Evolutionary conservation across 23 tunicate genomes (phyloP), one percentile per base, ranked within the genome.

Genomic region (Diplosoma virens): DNA sequence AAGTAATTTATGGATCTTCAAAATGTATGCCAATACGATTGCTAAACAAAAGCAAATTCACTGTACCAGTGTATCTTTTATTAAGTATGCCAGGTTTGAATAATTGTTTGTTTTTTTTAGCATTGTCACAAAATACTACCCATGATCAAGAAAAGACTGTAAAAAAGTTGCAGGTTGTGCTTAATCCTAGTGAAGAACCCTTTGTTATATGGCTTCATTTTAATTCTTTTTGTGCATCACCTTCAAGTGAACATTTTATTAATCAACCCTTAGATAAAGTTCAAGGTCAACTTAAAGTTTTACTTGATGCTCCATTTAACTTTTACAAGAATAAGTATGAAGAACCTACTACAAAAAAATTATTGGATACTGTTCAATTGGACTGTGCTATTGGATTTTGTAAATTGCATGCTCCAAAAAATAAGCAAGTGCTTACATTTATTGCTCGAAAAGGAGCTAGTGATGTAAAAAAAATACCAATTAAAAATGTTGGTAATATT

Each of bases 401-500:
- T 6, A 89, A 89, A 37, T 81, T 89, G 7, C 96, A 89, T 71
- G 96, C 87, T 0, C 84, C 88, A 0, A 70, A 71, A 32, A 82
- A 82, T 34, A 71, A 48, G 48, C 88, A 89, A 41, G 31, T 79
- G 55, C 58, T 89, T 28, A 59, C 52, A 25, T 89, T 89, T 67
- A 23, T n/a, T 0, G 71, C 73, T 14, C 1, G 21, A n/a, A 82
- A 28, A 59, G 79, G 79, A 7, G 29, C 74, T 11, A 2, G 5
- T 34, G 74, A 67, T 59, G 33, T 25, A 20, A 60, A 45, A 11
- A 17, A 59, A n/a, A 33, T 82, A 27, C 96, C 96, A 1, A 88
- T 89, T 20, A 89, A 82, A 63, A 89, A 89, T 68, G 86, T 80
- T 26, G 96, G 87, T 21, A 89, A 89, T 67, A 75, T 89, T 59